Evolutionary conservation across 2,113 vertebrate genomes (phyloP).

Genomic region (Melanostigma gelatinosum): DNA sequence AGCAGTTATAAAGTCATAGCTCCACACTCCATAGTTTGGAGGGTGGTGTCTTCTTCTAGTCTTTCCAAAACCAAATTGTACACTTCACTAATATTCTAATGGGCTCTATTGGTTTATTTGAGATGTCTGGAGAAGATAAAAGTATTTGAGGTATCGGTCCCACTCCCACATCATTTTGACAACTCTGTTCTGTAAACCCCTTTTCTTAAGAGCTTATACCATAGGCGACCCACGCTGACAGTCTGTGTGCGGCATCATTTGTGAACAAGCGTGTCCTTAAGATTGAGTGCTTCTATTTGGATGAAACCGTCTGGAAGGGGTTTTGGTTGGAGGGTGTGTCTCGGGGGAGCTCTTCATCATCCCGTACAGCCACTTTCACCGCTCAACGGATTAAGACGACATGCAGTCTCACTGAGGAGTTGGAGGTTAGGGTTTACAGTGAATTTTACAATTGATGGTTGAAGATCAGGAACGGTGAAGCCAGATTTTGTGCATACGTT

Average conservation of each 20-base stretch:
- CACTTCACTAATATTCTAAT: background rate
- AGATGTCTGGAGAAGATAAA: constrained; percentile 9
- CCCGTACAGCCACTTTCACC: constrained; percentile 41
- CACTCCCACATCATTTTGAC: constrained; percentile 24
- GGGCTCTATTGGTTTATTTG: background rate
- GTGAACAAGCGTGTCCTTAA: constrained; percentile 51
- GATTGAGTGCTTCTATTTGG: constrained; percentile 62
- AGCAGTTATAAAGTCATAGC: background rate
- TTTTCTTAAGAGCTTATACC: constrained; percentile 15
- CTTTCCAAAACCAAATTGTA: background rate
- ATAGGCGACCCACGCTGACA: constrained; percentile 7
- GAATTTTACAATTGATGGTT: constrained; percentile 35
- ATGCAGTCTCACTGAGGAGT: constrained; percentile 27
- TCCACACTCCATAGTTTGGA: background rate
- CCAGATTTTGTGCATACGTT: background rate
- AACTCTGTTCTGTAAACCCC: constrained; percentile 9
- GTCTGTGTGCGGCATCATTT: constrained; percentile 24
- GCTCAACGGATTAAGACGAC: constrained; percentile 61
- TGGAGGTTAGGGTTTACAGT: constrained; percentile 22
- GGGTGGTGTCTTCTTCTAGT: background rate
- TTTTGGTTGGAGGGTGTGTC: constrained; percentile 50
- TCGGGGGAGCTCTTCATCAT: constrained; percentile 56
- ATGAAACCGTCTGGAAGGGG: constrained; percentile 46
- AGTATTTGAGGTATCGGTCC: background rate
- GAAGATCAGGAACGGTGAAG: constrained; percentile 17